Conservation (phyloP, 1,140 invertebrate genomes). For the Nautilus pompilius region DNA sequence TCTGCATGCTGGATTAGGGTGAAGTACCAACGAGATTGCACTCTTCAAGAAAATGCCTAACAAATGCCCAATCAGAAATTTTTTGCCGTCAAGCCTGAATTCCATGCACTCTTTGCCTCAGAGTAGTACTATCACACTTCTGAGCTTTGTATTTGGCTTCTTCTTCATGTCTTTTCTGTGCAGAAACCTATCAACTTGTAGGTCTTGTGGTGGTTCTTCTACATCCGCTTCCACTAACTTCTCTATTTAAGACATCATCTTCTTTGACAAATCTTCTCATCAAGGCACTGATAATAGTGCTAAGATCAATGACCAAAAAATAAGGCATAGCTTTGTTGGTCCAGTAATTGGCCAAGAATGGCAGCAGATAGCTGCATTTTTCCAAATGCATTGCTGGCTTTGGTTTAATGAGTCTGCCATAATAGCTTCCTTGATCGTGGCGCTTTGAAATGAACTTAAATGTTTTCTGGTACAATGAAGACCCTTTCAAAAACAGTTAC, state of each 20-base stretch:
- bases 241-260: too few species aligned
- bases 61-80: too few species aligned
- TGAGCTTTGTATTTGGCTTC: too few species aligned
- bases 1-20: too few species aligned
- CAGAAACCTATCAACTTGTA: constrained; percentile 8
- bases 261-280: constrained; percentile 10
- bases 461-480: constrained; percentile 5
- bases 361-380: neutral
- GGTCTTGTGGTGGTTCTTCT: neutral
- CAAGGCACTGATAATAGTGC: neutral
- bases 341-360: constrained; percentile 16
- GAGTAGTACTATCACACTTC: too few species aligned
- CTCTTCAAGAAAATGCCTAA: too few species aligned
- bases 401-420: constrained; percentile 3
- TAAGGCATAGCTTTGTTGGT: constrained; percentile 9
- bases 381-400: neutral
- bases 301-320: constrained; percentile 12
- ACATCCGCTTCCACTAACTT: constrained; percentile 9
- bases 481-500: constrained; percentile 1
- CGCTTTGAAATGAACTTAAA: neutral
- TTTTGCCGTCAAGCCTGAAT: too few species aligned
- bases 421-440: constrained; percentile 1
- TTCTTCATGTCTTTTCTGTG: too few species aligned
- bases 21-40: too few species aligned
- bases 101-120: too few species aligned